phyloP scores from a whole-genome alignment of 1,140 invertebrate genomes.

The Orussus abietinus region DNA sequence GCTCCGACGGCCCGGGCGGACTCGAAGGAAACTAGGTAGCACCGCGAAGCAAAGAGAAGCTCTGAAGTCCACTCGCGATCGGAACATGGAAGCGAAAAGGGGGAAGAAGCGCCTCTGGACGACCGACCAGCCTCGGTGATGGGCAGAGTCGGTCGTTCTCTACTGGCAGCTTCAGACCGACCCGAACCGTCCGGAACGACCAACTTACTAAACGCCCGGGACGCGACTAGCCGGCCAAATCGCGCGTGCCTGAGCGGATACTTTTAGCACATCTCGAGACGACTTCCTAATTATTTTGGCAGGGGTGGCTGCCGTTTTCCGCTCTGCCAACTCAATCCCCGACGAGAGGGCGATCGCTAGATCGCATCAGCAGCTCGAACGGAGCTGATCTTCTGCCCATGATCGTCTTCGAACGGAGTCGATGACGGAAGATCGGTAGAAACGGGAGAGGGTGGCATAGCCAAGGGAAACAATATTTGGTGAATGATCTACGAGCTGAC shows the following conservation, averaged over 20 bases:
- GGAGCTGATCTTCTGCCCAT: no score
- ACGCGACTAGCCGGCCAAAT: constrained; percentile 45
- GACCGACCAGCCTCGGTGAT: constrained; percentile 4
- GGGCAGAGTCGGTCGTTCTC: not conserved
- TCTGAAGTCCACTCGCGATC: not conserved
- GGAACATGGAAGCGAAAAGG: not conserved
- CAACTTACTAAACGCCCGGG: constrained; percentile 36
- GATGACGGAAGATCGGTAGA: no score
- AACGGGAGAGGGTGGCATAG: no score
- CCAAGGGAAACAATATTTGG: no score
- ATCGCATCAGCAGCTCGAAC: no score
- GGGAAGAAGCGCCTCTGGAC: not conserved
- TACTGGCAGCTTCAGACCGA: not conserved
- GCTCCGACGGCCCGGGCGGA: no score
- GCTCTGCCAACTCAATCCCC: constrained; percentile 11
- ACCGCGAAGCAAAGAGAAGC: not conserved
- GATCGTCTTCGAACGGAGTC: no score
- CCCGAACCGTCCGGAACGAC: constrained; percentile 11
- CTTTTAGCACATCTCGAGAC: constrained; percentile 67
- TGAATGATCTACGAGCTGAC: no score
- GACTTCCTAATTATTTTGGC: constrained; percentile 75
- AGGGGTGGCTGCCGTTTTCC: constrained; percentile 43
- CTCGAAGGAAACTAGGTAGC: no score
- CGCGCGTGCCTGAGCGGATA: constrained; percentile 60
- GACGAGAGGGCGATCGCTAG: constrained; percentile 17